Percentiles rank a stretch among this genome's conserved stretches.
Evolutionary conservation across 2,113 vertebrate species (phyloP).

Genomic region (Raja brachyura): DNA sequence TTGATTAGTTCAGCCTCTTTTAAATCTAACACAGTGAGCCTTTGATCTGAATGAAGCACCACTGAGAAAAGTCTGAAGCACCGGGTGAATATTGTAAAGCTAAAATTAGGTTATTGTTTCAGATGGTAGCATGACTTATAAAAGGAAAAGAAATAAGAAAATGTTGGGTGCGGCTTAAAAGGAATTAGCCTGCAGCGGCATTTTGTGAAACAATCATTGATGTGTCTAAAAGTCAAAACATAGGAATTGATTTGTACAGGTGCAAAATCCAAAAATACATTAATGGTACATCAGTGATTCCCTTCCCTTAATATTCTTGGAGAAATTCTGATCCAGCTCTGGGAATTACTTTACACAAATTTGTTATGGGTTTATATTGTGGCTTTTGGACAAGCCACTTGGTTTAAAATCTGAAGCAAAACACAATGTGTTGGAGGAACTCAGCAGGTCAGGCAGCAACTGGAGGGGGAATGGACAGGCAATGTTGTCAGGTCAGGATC

Average conservation of each 20-base stretch:
- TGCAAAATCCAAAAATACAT: neutral
- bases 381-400: neutral
- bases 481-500: too few species aligned
- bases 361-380: neutral
- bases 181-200: neutral
- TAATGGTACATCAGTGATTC: neutral
- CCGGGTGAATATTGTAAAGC: neutral
- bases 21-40: neutral
- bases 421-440: too few species aligned
- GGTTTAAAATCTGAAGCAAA: neutral
- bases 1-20: slow-evolving; percentile 5
- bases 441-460: too few species aligned
- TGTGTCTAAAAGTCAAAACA: neutral
- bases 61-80: neutral
- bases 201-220: slow-evolving; percentile 16
- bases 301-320: neutral
- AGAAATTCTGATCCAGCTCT: neutral
- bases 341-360: neutral
- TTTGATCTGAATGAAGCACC: neutral
- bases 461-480: too few species aligned
- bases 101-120: neutral
- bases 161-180: neutral
- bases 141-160: neutral
- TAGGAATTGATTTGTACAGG: slow-evolving; percentile 1
- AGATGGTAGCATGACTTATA: neutral